Conservation (phyloP, 2,113 vertebrate species). For the Pomatostomus ruficeps region DNA sequence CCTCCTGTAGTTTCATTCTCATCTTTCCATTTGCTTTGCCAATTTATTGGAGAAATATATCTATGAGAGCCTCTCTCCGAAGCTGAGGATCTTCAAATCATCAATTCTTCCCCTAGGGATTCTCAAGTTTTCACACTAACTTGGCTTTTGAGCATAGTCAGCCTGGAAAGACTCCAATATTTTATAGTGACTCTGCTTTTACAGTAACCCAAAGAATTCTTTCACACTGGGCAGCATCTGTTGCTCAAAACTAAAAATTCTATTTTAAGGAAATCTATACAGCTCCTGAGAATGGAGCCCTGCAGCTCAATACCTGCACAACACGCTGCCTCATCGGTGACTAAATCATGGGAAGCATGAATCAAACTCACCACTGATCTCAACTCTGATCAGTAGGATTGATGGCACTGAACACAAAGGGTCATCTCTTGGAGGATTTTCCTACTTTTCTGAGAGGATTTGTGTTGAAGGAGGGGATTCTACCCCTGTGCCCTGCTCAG, state of each 20-base stretch:
- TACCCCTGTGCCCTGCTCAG: background rate
- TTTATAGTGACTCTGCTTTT: background rate
- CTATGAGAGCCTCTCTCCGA: background rate
- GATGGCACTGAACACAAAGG: background rate
- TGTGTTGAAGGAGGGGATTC: background rate
- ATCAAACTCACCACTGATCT: background rate
- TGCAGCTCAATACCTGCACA: background rate
- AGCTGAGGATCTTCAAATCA: background rate
- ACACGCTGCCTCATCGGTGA: background rate
- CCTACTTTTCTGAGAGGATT: background rate
- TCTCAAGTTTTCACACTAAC: background rate
- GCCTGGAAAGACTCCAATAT: background rate
- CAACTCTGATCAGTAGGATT: background rate
- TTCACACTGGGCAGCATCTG: background rate
- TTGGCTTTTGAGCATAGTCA: background rate
- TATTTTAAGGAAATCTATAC: background rate
- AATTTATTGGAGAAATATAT: background rate
- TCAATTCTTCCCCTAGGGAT: background rate
- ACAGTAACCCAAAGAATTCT: background rate
- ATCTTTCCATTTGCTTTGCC: background rate
- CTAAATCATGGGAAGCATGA: background rate
- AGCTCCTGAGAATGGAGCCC: background rate
- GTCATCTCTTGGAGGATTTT: background rate
- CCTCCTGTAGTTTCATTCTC: background rate
- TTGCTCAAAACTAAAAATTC: background rate